Base-by-base conservation (phyloP, 2,113 vertebrate genomes). In the Caloenas nicobarica region DNA sequence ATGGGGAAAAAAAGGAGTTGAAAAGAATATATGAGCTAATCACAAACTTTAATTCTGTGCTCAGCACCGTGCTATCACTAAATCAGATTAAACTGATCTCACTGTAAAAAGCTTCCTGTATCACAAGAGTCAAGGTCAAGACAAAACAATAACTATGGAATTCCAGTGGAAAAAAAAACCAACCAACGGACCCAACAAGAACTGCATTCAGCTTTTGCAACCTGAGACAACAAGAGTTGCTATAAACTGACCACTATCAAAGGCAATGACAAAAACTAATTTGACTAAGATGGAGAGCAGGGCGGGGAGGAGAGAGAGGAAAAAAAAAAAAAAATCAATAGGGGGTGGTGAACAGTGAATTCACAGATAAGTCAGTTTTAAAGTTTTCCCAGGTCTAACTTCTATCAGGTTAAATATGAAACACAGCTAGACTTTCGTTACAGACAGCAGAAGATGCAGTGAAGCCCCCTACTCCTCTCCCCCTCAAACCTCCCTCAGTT, bases 71-170 rank as follows among this genome's bases (percentile, higher is more conserved):
- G 61, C 68, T 94, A 95, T 86, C 88, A 90, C 70, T 82, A 88
- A 89, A 91, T 88, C 87, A 93, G 54, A 85, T 87, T 85, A 96
- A 93, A 91, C 8, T 77, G 84, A 89, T 85, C 85, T 85, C 61
- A 68, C 85, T 77, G 40, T 64, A 72, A 78, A 94, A 91, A 83
- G 24, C 64, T 74, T 88, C 72, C 79, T 86, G 78, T 54, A 81
- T 53, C 71, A 23, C 53, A 81, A 81, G 58, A 83, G 68, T 42
- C 86, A 94, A 91, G 69, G 95, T 92, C 92, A 86, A 93, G 93
- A 82, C 69, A 91, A 93, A 81, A 91, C 23, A 89, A 13, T 34
- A 60, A 66, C 33, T 42, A 79, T 64, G 38, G 48, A 93, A 94
- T 78, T 93, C n/a, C 64, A 90, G 46, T 40, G 9, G 60, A 90